Base-by-base conservation (phyloP, 2,888 invertebrate species). In the Leptinotarsa juncta region DNA sequence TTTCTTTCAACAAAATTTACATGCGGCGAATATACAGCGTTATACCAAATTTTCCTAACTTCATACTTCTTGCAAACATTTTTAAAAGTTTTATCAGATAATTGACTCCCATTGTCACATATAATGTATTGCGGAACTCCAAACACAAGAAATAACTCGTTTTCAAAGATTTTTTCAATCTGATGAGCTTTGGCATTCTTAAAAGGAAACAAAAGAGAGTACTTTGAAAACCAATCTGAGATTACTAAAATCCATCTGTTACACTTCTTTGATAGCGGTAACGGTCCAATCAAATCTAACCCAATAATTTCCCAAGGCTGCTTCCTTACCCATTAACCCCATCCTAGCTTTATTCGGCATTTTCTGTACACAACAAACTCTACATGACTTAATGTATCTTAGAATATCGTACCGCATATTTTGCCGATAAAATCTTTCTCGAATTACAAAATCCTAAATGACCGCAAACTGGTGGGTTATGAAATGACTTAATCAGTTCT, bases 381-480 rank as follows among this genome's bases (percentile, higher is more conserved):
- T 55, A 72, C 81, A 82, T 10, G 18, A 50, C 20, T 70, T 23
- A 2, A 81, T 60, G 69, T 76, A 81, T 51, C 67, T 71, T 0
- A 74, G 20, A n/a, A 80, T 50, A 57, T 80, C 80, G 4, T 50
- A n/a, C 15, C 74, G 53, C 75, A 81, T 79, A 50, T 76, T 73
- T 12, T 78, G 78, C 78, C 78, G 80, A 74, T 80, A 81, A 70
- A 78, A 79, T 10, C 23, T n/a, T 20, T 80, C 80, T 55, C 74
- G 69, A 2, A 81, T 49, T 80, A 66, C n/a, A 77, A 53, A 78
- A 74, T n/a, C 81, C 81, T 18, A 83, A 77, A 71, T 82, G 80
- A 18, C 68, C 74, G 71, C 66, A 55, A 12, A 67, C 69, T 14
- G 80, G 78, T 7, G 74, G 71, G 50, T 77, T 78, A 72, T 82